These are phyloP conservation scores for Timema cristinae DNA, from an alignment of 2,888 invertebrate genomes.

Conservation along the genomic window DNA sequence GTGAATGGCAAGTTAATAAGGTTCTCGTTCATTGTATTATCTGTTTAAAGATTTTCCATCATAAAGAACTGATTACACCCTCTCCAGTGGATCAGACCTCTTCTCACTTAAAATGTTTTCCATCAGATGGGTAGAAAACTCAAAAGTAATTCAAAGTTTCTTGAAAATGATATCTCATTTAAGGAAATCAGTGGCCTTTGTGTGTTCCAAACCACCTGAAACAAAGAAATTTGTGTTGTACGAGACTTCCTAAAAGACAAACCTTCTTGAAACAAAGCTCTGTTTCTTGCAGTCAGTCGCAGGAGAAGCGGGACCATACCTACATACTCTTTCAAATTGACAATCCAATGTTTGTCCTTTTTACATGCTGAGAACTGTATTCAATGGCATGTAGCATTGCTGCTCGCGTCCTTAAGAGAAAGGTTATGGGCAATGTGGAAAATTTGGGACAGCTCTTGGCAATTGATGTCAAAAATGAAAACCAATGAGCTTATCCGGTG, in stretches of 20 bases:
- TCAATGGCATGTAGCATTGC: slow-evolving; percentile 8
- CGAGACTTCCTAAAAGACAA: background rate
- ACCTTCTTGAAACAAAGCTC: background rate
- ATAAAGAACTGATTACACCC: background rate
- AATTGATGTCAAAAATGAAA: slow-evolving; percentile 1
- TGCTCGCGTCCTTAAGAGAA: background rate
- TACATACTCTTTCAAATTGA: background rate
- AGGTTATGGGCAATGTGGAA: background rate
- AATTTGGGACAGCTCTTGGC: background rate
- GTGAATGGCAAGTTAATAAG: slow-evolving; percentile 7
- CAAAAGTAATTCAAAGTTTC: background rate
- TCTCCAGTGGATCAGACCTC: background rate
- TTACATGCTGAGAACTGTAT: background rate
- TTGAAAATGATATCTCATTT: background rate
- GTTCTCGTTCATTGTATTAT: background rate
- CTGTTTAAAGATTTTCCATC: slow-evolving; percentile 11
- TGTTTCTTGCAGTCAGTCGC: slow-evolving; percentile 7
- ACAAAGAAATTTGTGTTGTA: background rate
- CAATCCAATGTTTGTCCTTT: slow-evolving; percentile 5
- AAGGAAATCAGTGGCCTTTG: background rate
- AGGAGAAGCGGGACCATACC: background rate
- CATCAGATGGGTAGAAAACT: slow-evolving; percentile 2
- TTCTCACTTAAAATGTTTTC: slow-evolving; percentile 5
- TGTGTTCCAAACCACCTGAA: background rate
- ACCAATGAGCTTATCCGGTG: background rate